Percentiles rank a stretch among this genome's conserved stretches.
Conservation (phyloP, 2,888 invertebrate genomes). For the Acanthosepion pharaonis region DNA sequence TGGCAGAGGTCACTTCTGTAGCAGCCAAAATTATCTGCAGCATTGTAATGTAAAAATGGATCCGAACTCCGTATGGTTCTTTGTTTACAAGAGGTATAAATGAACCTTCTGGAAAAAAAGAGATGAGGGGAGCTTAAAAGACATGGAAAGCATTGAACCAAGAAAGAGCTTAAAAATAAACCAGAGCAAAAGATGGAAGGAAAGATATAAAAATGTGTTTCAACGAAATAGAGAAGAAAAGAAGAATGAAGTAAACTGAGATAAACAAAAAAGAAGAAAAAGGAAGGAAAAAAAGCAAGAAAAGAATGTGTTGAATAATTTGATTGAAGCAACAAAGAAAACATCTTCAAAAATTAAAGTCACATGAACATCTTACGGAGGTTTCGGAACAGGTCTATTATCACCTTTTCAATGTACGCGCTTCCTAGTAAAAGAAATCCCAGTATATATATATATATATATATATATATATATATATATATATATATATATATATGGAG, state of each 20-base stretch:
- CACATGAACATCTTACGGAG: too few relatives aligned
- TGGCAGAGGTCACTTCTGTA: background rate
- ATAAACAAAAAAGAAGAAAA: background rate
- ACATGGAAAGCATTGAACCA: background rate
- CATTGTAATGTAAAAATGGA: conserved; percentile 36
- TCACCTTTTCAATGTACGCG: too few relatives aligned
- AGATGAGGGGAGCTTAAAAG: background rate
- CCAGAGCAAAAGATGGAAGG: background rate
- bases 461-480: too few relatives aligned
- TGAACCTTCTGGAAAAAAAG: background rate
- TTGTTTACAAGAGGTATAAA: conserved; percentile 35
- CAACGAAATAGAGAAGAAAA: background rate
- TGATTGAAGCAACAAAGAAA: too few relatives aligned
- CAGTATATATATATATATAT: too few relatives aligned
- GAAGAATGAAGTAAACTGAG: background rate
- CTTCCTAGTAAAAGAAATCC: too few relatives aligned
- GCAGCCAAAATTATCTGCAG: conserved; percentile 10
- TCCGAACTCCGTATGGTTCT: conserved; percentile 40
- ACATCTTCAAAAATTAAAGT: too few relatives aligned
- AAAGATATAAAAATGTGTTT: background rate
- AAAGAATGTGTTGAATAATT: background rate
- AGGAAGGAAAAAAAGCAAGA: background rate
- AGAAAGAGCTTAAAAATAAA: background rate
- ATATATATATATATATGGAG: too few relatives aligned
- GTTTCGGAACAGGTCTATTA: too few relatives aligned